Percentiles rank a stretch among this genome's conserved stretches.
These are phyloP conservation scores for Rotaria magnacalcarata DNA, from an alignment of 2,888 invertebrate genomes.

Conservation along the genomic window DNA sequence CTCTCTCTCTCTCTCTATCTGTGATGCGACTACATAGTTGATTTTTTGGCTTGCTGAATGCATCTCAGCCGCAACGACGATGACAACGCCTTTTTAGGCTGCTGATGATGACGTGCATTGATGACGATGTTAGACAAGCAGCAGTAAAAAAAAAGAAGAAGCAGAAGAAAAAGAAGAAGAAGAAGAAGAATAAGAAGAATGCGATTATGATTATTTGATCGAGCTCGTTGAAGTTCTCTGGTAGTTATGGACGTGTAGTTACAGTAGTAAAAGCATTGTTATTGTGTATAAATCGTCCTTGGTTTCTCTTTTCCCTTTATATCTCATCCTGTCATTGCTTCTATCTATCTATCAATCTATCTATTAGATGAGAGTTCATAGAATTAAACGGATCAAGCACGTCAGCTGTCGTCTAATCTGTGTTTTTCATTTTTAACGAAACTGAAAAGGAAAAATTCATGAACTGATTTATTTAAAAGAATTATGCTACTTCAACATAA, in stretches of 20 bases:
- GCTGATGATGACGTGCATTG: neutral
- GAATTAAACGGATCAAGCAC: neutral
- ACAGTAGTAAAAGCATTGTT: conserved; percentile 2
- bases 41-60: neutral
- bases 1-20: neutral
- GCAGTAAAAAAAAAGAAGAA: neutral
- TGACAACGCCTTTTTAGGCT: neutral
- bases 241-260: neutral
- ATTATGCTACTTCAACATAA: neutral
- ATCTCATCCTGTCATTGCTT: neutral
- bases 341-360: neutral
- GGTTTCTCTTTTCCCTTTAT: neutral
- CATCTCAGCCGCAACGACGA: neutral
- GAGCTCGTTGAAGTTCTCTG: conserved; percentile 4
- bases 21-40: neutral
- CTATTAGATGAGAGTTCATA: neutral
- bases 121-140: neutral
- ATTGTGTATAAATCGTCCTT: conserved; percentile 22
- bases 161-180: neutral
- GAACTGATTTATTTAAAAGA: neutral
- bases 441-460: neutral
- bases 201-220: conserved; percentile 26
- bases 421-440: neutral
- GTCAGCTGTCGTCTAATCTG: neutral
- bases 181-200: neutral